These are phyloP conservation scores for Tetrax tetrax DNA, from an alignment of 2,113 vertebrate genomes.

Conservation along the genomic window DNA sequence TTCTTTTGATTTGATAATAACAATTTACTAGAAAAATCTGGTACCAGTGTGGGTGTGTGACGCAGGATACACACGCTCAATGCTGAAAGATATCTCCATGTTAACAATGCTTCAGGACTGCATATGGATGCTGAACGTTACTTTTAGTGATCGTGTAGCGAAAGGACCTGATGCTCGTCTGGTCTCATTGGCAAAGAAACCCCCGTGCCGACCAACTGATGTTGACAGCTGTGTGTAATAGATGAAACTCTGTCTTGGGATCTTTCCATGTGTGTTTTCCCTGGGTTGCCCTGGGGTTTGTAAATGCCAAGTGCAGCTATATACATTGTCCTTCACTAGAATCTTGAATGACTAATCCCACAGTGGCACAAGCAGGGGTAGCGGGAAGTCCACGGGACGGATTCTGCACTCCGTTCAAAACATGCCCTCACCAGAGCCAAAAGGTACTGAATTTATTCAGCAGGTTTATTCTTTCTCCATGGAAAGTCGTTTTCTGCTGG, in stretches of 20 bases:
- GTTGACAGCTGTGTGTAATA: background rate
- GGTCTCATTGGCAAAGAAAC: background rate
- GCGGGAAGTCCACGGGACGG: fast-evolving
- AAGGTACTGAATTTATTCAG: background rate
- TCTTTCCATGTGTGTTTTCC: background rate
- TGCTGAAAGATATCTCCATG: background rate
- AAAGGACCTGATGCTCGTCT: background rate
- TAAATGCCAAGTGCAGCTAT: background rate
- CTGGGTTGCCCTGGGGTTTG: background rate
- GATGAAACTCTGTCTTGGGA: background rate
- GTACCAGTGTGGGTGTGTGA: background rate
- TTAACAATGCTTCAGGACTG: background rate
- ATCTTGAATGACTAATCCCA: background rate
- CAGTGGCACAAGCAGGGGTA: background rate
- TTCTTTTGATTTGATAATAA: background rate
- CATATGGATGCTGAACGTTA: background rate
- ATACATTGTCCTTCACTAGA: background rate
- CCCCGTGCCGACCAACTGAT: background rate
- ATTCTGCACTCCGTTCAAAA: background rate
- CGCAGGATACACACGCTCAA: fast-evolving
- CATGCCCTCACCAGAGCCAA: background rate
- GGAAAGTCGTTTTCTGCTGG: background rate
- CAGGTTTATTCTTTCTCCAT: background rate
- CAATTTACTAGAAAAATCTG: background rate
- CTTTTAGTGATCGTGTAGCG: background rate